Evolutionary conservation across 1,140 invertebrate genomes (phyloP).

Genomic region (Cryptotermes secundus): DNA sequence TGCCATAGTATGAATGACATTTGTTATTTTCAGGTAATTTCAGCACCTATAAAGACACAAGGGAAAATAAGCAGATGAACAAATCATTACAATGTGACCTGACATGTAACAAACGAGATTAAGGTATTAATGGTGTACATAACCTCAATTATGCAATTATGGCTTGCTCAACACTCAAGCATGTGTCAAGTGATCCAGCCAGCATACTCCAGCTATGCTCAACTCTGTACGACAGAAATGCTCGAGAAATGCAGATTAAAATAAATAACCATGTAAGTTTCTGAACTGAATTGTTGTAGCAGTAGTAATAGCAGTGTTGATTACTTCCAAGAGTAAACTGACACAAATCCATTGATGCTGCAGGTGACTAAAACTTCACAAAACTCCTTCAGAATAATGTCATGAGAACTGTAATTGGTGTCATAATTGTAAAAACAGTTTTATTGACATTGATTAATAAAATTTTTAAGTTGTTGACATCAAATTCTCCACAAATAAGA

Average conservation of each 20-base stretch:
- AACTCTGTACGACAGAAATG: constrained; percentile 23
- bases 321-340: too few relatives aligned
- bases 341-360: too few relatives aligned
- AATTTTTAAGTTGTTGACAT: too few relatives aligned
- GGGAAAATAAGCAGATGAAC: background rate
- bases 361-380: too few relatives aligned
- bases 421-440: too few relatives aligned
- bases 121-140: background rate
- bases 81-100: background rate
- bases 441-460: too few relatives aligned
- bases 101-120: background rate
- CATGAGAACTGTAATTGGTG: too few relatives aligned
- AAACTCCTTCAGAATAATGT: too few relatives aligned
- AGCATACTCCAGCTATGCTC: constrained; percentile 19
- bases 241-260: constrained; percentile 20
- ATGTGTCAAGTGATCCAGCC: background rate
- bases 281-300: background rate
- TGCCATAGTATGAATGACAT: too few relatives aligned
- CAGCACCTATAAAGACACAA: background rate
- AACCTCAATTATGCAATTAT: background rate
- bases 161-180: background rate
- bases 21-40: background rate
- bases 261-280: constrained; percentile 23
- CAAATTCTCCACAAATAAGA: too few relatives aligned
- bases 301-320: background rate